A percentile compares a stretch with the other conserved stretches of the same genome.
Conservation (phyloP, 2,113 vertebrate species). For the Microtus richardsoni region DNA sequence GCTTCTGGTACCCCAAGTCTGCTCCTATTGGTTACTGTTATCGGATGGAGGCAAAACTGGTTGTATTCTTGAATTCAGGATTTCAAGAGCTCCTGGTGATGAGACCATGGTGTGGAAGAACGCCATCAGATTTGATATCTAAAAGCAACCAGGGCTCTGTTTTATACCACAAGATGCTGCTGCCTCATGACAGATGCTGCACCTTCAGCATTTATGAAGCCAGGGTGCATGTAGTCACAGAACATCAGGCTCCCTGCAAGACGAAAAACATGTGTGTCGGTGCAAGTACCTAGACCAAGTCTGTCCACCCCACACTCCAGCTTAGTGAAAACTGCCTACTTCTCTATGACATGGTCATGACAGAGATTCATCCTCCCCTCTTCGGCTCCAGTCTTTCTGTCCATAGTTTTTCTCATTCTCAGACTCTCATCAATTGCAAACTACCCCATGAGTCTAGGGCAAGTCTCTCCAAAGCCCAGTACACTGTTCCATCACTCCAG, state of each 20-base stretch:
- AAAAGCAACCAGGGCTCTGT: not conserved
- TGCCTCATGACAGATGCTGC: not conserved
- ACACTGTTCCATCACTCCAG: fast-evolving
- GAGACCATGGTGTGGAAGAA: fast-evolving
- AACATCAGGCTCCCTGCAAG: fast-evolving
- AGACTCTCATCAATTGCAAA: too few species aligned
- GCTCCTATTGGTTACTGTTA: fast-evolving
- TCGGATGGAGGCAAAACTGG: fast-evolving
- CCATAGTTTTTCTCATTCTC: fast-evolving
- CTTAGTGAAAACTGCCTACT: not conserved
- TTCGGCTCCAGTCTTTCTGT: not conserved
- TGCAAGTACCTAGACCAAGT: too few species aligned
- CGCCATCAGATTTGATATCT: too few species aligned
- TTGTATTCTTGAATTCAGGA: fast-evolving
- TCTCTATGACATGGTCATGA: not conserved
- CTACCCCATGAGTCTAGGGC: too few species aligned
- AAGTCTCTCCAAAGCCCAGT: fast-evolving
- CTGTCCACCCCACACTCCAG: fast-evolving
- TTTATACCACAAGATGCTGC: not conserved
- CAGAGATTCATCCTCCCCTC: not conserved
- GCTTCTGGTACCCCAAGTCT: fast-evolving
- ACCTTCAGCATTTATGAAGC: not conserved
- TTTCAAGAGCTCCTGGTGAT: fast-evolving
- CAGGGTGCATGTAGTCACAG: fast-evolving
- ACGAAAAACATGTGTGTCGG: fast-evolving